Conservation (phyloP, 2,888 invertebrate species). For the Omphaloscelis lunosa region DNA sequence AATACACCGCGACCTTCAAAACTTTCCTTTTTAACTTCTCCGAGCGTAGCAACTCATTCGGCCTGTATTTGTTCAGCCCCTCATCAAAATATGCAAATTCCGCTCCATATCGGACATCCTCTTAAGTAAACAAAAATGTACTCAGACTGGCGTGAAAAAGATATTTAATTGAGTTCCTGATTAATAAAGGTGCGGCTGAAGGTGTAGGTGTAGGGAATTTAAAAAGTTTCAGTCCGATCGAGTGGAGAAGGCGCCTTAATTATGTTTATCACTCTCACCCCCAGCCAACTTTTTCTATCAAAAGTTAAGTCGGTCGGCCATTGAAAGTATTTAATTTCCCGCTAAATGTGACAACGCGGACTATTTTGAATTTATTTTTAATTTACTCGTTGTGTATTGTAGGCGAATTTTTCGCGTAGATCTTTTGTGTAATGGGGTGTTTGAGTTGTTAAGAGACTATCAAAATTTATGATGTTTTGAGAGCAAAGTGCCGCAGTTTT, state of each 20-base stretch:
- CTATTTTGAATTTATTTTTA: slow-evolving; percentile 81
- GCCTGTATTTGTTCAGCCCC: slow-evolving; percentile 55
- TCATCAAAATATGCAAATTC: slow-evolving; percentile 71
- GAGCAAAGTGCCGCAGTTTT: neutral
- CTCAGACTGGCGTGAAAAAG: slow-evolving; percentile 64
- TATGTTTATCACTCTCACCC: slow-evolving; percentile 83
- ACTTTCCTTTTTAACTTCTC: slow-evolving; percentile 55
- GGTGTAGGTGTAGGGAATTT: slow-evolving; percentile 73
- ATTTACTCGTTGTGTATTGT: slow-evolving; percentile 58
- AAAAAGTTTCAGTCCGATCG: slow-evolving; percentile 81
- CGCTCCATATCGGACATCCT: slow-evolving; percentile 58
- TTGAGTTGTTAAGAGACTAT: slow-evolving; percentile 30
- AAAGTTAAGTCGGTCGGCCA: slow-evolving; percentile 82
- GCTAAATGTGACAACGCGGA: slow-evolving; percentile 82
- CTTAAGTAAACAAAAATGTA: slow-evolving; percentile 73
- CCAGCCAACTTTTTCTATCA: slow-evolving; percentile 87
- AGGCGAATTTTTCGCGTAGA: slow-evolving; percentile 52
- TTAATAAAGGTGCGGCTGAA: slow-evolving; percentile 78
- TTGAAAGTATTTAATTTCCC: slow-evolving; percentile 86
- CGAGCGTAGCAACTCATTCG: slow-evolving; percentile 58
- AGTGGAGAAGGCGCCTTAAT: slow-evolving; percentile 80
- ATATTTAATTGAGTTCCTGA: slow-evolving; percentile 78
- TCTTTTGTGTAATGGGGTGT: slow-evolving; percentile 40
- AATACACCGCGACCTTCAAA: slow-evolving; percentile 43
- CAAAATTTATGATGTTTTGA: slow-evolving; percentile 19